These are phyloP conservation scores for Schizotus pectinicornis DNA, from an alignment of 2,888 invertebrate genomes.

Conservation along the genomic window DNA sequence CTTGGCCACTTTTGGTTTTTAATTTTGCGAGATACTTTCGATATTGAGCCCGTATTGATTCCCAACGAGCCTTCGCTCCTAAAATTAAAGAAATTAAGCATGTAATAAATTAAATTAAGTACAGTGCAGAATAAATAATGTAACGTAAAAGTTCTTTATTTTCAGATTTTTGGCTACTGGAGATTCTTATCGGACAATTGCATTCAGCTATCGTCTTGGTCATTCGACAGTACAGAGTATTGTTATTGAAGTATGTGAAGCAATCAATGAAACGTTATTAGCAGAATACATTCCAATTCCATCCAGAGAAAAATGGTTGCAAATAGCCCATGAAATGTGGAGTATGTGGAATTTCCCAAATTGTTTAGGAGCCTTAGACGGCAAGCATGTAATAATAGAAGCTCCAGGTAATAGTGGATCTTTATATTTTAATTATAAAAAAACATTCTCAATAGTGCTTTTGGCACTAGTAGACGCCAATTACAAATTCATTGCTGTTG, in stretches of 20 bases:
- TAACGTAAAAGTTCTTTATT: slow-evolving; percentile 22
- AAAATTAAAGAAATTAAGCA: slow-evolving; percentile 5
- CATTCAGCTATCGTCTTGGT: slow-evolving; percentile 37
- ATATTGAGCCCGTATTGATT: slow-evolving; percentile 14
- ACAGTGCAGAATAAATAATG: too few species aligned
- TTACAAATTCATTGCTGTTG: slow-evolving; percentile 42
- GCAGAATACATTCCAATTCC: slow-evolving; percentile 12
- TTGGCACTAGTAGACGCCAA: slow-evolving; percentile 41
- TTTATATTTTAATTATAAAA: slow-evolving; percentile 38
- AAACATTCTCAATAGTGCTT: slow-evolving; percentile 38
- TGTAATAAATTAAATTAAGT: slow-evolving; percentile 6
- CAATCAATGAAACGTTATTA: slow-evolving; percentile 9
- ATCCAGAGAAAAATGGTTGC: slow-evolving; percentile 18
- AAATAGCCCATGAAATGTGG: slow-evolving; percentile 25
- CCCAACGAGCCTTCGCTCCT: slow-evolving; percentile 9
- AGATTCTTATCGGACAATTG: slow-evolving; percentile 36
- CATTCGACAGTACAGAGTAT: slow-evolving; percentile 32
- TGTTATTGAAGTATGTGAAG: slow-evolving; percentile 21
- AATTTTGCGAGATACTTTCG: slow-evolving; percentile 7
- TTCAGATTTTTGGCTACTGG: slow-evolving; percentile 41
- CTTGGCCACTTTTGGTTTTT: background rate
- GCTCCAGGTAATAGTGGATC: slow-evolving; percentile 29
- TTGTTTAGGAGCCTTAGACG: slow-evolving; percentile 33
- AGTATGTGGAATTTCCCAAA: slow-evolving; percentile 36
- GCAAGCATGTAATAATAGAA: slow-evolving; percentile 38